These are phyloP conservation scores for Trichogramma pretiosum DNA, from an alignment of 1,140 invertebrate species.

Conservation along the genomic window DNA sequence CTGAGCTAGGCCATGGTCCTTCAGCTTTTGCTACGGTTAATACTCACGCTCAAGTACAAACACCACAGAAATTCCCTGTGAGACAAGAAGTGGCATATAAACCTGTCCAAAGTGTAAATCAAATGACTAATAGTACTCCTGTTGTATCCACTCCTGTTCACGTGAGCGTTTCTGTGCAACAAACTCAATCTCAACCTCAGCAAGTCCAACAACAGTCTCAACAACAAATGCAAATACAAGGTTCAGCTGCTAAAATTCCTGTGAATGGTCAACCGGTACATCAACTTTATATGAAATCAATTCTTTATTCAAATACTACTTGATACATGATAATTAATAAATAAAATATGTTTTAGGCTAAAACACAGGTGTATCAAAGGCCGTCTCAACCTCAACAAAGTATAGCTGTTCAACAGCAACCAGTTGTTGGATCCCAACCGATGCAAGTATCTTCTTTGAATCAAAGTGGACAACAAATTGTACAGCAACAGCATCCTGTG, in stretches of 20 bases:
- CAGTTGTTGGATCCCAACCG: conserved; percentile 26
- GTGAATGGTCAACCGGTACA: conserved; percentile 39
- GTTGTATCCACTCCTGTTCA: no score
- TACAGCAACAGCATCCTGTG: conserved; percentile 21
- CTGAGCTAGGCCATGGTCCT: conserved; percentile 26
- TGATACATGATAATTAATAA: no score
- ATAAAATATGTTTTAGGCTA: conserved; percentile 21
- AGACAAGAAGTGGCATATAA: conserved; percentile 36
- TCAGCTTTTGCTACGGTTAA: conserved; percentile 41
- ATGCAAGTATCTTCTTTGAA: conserved; percentile 26
- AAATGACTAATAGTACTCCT: no score
- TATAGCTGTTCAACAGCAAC: conserved; percentile 21
- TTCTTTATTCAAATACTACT: no score
- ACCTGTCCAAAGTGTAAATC: no score
- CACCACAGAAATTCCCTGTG: conserved; percentile 37
- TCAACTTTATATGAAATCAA: no score
- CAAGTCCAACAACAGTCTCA: neutral
- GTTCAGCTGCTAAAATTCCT: conserved; percentile 31
- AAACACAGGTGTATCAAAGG: conserved; percentile 36
- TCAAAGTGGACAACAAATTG: conserved; percentile 26
- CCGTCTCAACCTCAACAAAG: no score
- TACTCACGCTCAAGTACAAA: conserved; percentile 39
- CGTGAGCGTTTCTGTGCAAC: no score
- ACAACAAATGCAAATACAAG: conserved; percentile 29
- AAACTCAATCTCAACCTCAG: neutral